phyloP scores from a whole-genome alignment of 1,140 invertebrate species.

The Anthonomus grandis region DNA sequence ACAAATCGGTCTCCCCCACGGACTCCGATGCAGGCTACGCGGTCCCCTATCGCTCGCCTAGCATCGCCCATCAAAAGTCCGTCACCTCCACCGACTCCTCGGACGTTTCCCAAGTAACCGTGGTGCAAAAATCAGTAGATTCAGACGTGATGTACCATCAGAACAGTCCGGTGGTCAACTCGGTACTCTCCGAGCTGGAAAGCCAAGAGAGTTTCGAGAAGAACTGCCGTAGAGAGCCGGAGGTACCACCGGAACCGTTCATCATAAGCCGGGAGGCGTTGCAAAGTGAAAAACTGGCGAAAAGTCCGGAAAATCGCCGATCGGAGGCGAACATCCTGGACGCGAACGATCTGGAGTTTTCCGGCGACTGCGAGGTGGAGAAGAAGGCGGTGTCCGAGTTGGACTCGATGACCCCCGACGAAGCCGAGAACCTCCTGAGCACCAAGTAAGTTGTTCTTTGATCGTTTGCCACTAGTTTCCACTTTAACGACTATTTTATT shows the following conservation, averaged over 20 bases:
- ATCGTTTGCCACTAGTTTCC: background rate
- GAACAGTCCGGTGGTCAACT: slow-evolving; percentile 24
- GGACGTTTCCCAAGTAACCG: slow-evolving; percentile 37
- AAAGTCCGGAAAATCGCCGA: slow-evolving; percentile 30
- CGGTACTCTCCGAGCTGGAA: slow-evolving; percentile 44
- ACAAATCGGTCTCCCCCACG: slow-evolving; percentile 36
- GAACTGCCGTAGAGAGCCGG: slow-evolving; percentile 23
- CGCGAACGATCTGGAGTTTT: slow-evolving; percentile 53
- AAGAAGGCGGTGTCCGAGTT: slow-evolving; percentile 51
- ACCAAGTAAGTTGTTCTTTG: slow-evolving; percentile 59
- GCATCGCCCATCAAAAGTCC: slow-evolving; percentile 36
- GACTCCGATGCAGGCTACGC: slow-evolving; percentile 35
- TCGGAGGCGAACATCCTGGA: slow-evolving; percentile 49
- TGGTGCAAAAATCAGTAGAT: slow-evolving; percentile 43
- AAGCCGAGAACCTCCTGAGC: slow-evolving; percentile 78
- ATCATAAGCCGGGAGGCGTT: slow-evolving; percentile 32
- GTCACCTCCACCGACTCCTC: slow-evolving; percentile 40
- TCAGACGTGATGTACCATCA: slow-evolving; percentile 45
- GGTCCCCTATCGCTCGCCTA: slow-evolving; percentile 29
- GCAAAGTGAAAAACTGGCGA: slow-evolving; percentile 22
- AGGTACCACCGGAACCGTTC: slow-evolving; percentile 34
- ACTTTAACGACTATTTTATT: slow-evolving; percentile 17
- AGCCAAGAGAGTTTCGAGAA: slow-evolving; percentile 40
- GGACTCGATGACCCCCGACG: slow-evolving; percentile 78
- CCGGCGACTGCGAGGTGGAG: slow-evolving; percentile 51